Evolutionary conservation across 2,113 vertebrate species (phyloP), one percentile per base, ranked within the genome.

Genomic region (Phoenicopterus ruber): DNA sequence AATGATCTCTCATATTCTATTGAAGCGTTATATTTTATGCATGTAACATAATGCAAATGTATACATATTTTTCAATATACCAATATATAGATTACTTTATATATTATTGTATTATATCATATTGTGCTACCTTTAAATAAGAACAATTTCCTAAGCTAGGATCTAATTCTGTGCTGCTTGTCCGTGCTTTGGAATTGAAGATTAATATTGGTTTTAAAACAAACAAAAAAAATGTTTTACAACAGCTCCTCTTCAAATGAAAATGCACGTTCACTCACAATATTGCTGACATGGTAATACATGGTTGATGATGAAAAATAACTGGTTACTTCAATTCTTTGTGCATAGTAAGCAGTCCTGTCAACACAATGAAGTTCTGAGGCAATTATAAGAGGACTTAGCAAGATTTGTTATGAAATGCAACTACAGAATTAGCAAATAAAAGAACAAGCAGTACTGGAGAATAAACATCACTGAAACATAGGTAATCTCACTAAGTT

Each of bases 251-350:
- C 82, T 87, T 92, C 88, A 80, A 76, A 90, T 31, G 49, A 80
- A 93, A 94, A 88, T n/a, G 40, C 71, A 92, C 7, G 2, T 36
- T 90, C 44, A 32, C 17, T 89, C 66, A 61, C 55, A 89, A 25
- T 80, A 79, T 21, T 85, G 80, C 80, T 94, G 96, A 94, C 89
- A 67, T 38, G 32, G 50, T 78, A 95, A 93, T 91, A 72, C 5
- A 55, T 6, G 69, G 86, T 3, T 89, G 83, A 93, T 93, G 86
- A 91, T 76, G 63, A 94, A 96, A 96, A 94, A 91, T 82, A 85
- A 74, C 78, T 40, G 71, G n/a, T 91, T 90, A 80, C 80, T 94
- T 91, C 84, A 86, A 59, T 91, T 90, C 52, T 82, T 73, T 47
- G 24, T 78, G 70, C 67, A 62, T 32, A 87, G 63, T 32, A 94